Evolutionary conservation across 2,113 vertebrate genomes (phyloP).

Genomic region (Corydoras maculifer): DNA sequence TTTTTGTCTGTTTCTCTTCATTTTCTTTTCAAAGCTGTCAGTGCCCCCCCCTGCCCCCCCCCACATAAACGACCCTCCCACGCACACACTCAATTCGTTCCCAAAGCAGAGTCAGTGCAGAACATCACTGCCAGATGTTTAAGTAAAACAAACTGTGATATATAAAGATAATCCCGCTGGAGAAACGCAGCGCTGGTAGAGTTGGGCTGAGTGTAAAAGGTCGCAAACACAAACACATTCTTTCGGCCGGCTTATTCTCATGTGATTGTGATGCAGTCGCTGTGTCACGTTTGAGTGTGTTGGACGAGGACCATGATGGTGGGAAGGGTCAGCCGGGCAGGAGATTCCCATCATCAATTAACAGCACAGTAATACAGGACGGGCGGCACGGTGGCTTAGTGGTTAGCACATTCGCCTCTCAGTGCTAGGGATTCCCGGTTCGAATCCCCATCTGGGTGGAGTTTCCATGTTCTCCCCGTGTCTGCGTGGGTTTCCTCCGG

Average conservation of each 20-base stretch:
- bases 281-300: constrained; percentile 54
- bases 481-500: too few relatives aligned
- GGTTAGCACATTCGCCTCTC: too few relatives aligned
- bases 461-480: too few relatives aligned
- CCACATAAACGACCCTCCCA: constrained; percentile 9
- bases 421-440: too few relatives aligned
- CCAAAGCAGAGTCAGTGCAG: constrained; percentile 35
- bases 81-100: constrained; percentile 3
- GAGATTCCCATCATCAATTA: constrained; percentile 54
- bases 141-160: constrained; percentile 51
- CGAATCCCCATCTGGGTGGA: too few relatives aligned
- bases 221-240: constrained; percentile 15
- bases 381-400: too few relatives aligned
- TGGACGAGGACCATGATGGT: constrained; percentile 49
- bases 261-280: constrained; percentile 43
- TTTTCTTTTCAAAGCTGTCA: constrained; percentile 35
- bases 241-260: constrained; percentile 45
- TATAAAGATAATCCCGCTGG: constrained; percentile 56
- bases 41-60: constrained; percentile 35
- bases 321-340: constrained; percentile 57
- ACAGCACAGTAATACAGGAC: too few relatives aligned
- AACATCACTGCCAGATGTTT: constrained; percentile 65
- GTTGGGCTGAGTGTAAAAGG: constrained; percentile 40
- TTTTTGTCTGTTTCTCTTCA: constrained; percentile 35
- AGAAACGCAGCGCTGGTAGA: constrained; percentile 39